Evolutionary conservation across 2,888 invertebrate genomes (phyloP).

Genomic region (Tridacna gigas): DNA sequence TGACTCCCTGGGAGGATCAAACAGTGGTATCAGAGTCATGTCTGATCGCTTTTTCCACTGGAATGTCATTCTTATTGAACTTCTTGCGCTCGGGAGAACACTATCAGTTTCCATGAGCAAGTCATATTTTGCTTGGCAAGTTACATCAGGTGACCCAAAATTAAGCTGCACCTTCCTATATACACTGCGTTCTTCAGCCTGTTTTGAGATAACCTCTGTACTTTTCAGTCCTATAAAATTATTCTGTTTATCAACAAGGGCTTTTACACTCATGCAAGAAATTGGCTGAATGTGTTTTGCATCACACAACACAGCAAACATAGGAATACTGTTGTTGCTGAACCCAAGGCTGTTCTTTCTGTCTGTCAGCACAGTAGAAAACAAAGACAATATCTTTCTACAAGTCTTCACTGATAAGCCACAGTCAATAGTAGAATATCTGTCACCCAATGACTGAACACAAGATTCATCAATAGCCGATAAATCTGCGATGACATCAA

Average conservation of each 20-base stretch:
- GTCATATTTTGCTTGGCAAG: conserved; percentile 65
- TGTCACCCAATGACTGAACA: background rate
- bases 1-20: conserved; percentile 70
- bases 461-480: conserved; percentile 60
- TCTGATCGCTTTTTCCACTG: conserved; percentile 67
- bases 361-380: conserved; percentile 37
- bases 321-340: conserved; percentile 36
- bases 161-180: conserved; percentile 41
- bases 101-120: conserved; percentile 47
- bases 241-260: conserved; percentile 44
- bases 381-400: conserved; percentile 50
- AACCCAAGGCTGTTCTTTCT: conserved; percentile 21
- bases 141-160: conserved; percentile 53
- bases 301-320: conserved; percentile 69
- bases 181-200: conserved; percentile 44
- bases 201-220: conserved; percentile 48
- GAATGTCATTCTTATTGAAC: conserved; percentile 67
- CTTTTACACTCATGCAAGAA: conserved; percentile 59
- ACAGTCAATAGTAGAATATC: conserved; percentile 36
- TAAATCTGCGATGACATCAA: conserved; percentile 71
- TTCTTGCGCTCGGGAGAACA: conserved; percentile 54
- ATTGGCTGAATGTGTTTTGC: conserved; percentile 64
- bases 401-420: conserved; percentile 44
- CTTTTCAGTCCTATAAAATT: conserved; percentile 63
- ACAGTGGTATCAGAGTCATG: conserved; percentile 51